phyloP scores from a whole-genome alignment of 2,888 invertebrate genomes.

The Agriotes lineatus region DNA sequence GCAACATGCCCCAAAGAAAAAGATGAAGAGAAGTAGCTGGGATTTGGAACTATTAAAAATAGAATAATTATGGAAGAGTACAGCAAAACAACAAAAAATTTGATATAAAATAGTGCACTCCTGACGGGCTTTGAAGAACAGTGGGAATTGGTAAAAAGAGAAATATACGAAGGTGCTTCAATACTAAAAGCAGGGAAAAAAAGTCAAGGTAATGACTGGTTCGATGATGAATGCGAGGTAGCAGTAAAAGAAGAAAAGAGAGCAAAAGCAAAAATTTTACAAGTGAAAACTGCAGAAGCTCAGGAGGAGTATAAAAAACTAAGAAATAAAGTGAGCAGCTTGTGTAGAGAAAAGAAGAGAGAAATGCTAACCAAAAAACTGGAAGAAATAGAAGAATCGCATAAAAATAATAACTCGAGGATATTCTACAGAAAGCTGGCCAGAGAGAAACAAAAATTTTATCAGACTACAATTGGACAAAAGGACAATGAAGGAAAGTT shows the following conservation, averaged over 20 bases:
- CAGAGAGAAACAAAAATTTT: too few species aligned
- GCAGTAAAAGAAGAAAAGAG: too few species aligned
- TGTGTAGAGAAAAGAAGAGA: neutral
- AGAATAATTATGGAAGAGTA: neutral
- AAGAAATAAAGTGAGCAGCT: neutral
- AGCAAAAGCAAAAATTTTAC: too few species aligned
- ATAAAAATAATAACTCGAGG: neutral
- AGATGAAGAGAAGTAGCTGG: neutral
- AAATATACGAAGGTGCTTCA: neutral
- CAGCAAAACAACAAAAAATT: neutral
- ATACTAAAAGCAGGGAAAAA: too few species aligned
- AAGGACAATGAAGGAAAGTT: too few species aligned
- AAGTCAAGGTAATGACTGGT: too few species aligned
- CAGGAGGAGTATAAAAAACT: too few species aligned
- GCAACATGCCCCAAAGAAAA: conserved; percentile 1
- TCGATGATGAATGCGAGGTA: too few species aligned
- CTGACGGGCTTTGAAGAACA: neutral
- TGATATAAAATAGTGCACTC: neutral
- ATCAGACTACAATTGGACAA: neutral
- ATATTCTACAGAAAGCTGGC: too few species aligned
- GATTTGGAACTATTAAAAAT: too few species aligned
- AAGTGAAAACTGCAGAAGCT: too few species aligned
- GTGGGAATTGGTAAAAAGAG: neutral
- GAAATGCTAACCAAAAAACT: neutral
- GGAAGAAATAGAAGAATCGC: too few species aligned